Percentiles rank a stretch among this genome's conserved stretches.
phyloP scores from a whole-genome alignment of 2,113 vertebrate species.

The Carassius carassius region DNA sequence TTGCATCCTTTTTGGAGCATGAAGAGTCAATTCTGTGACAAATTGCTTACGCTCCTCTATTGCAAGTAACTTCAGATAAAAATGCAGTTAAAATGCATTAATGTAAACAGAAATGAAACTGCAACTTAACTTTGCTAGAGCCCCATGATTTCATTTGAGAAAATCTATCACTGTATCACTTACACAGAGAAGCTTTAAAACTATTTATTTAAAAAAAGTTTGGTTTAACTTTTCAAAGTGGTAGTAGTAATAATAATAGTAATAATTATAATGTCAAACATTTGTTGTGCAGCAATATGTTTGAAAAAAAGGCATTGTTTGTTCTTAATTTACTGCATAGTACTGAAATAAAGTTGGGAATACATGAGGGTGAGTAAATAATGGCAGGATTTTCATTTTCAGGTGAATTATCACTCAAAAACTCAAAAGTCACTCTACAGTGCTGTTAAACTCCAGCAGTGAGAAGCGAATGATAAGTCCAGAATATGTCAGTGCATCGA shows the following conservation, averaged over 20 bases:
- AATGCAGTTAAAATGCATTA: background rate
- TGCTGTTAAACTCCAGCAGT: background rate
- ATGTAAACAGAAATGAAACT: background rate
- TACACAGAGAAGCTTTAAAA: background rate
- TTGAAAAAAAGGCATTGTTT: too few relatives aligned
- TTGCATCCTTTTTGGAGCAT: background rate
- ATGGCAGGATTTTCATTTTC: background rate
- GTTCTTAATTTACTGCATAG: too few relatives aligned
- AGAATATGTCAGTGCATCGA: background rate
- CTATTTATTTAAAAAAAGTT: too few relatives aligned
- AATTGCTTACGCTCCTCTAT: background rate
- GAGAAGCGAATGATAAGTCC: background rate
- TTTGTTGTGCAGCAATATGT: too few relatives aligned
- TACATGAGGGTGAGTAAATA: background rate
- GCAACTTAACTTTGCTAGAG: background rate
- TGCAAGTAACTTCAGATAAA: background rate
- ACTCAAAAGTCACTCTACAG: background rate
- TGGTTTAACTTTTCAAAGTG: background rate
- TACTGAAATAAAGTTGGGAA: background rate
- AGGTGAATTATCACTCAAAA: background rate
- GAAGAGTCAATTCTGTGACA: background rate
- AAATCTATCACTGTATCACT: background rate
- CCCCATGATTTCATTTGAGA: background rate
- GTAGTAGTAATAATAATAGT: background rate
- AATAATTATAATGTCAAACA: background rate